These are phyloP conservation scores for Baryphthengus martii DNA, from an alignment of 2,113 vertebrate species.

Conservation along the genomic window DNA sequence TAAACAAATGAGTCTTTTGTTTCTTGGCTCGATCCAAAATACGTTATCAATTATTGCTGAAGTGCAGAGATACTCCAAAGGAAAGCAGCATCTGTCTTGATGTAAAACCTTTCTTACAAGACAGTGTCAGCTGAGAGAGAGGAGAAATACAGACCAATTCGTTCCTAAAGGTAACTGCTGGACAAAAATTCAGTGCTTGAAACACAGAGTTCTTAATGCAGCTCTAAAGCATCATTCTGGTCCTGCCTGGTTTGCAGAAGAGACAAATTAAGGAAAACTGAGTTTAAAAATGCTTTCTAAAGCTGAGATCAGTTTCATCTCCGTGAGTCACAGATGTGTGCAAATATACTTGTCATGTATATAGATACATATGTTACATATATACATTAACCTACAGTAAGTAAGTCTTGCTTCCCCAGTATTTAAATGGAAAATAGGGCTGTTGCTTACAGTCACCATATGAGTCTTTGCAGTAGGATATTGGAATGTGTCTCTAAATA, in stretches of 20 bases:
- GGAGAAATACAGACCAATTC: neutral
- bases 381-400: neutral
- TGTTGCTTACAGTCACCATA: neutral
- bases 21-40: neutral
- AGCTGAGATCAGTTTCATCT: neutral
- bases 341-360: neutral
- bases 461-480: neutral
- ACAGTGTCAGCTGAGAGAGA: neutral
- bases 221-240: neutral
- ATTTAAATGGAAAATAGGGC: neutral
- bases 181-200: neutral
- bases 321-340: neutral
- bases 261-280: neutral
- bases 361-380: rapidly evolving
- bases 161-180: neutral
- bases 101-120: neutral
- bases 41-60: neutral
- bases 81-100: neutral
- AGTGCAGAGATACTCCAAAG: neutral
- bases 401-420: neutral
- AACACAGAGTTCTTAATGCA: neutral
- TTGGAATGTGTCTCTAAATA: neutral
- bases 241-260: neutral
- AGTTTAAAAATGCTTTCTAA: neutral
- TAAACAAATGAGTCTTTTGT: neutral